A percentile compares a stretch with the other conserved stretches of the same genome.
These are phyloP conservation scores for Eumacrocentrus americanus DNA, from an alignment of 2,888 invertebrate genomes.

Conservation along the genomic window DNA sequence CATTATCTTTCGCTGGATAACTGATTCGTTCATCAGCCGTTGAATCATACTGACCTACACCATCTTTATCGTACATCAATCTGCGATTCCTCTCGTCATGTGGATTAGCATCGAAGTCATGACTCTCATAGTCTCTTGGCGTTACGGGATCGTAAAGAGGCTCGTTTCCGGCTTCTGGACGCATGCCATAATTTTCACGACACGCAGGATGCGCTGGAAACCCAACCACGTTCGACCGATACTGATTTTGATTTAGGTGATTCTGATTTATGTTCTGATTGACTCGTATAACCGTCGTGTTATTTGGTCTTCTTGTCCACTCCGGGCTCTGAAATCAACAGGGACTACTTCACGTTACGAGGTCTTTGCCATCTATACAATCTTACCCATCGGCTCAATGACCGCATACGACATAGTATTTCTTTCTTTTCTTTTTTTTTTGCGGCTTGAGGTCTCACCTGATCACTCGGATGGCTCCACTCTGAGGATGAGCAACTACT, in stretches of 20 bases:
- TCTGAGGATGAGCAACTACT: conserved; percentile 56
- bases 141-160: conserved; percentile 59
- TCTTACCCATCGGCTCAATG: too few relatives aligned
- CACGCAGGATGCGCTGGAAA: conserved; percentile 37
- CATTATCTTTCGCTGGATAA: conserved; percentile 45
- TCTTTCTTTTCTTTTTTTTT: conserved; percentile 7
- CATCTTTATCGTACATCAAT: conserved; percentile 43
- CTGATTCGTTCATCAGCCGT: conserved; percentile 22
- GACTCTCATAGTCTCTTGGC: conserved; percentile 56
- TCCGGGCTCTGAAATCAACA: conserved; percentile 46
- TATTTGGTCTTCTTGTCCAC: conserved; percentile 57
- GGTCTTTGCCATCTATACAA: too few relatives aligned
- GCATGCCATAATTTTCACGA: conserved; percentile 33
- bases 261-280: conserved; percentile 53
- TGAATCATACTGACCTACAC: conserved; percentile 46
- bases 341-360: too few relatives aligned
- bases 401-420: conserved; percentile 23
- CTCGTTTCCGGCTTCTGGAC: conserved; percentile 45
- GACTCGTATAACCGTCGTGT: conserved; percentile 58
- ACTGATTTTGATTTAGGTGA: conserved; percentile 24
- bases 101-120: conserved; percentile 59
- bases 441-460: conserved; percentile 42
- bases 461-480: conserved; percentile 53
- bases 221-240: conserved; percentile 18
- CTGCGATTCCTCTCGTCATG: conserved; percentile 54